Conservation (phyloP, 2,888 invertebrate genomes). For the Celastrina argiolus region DNA sequence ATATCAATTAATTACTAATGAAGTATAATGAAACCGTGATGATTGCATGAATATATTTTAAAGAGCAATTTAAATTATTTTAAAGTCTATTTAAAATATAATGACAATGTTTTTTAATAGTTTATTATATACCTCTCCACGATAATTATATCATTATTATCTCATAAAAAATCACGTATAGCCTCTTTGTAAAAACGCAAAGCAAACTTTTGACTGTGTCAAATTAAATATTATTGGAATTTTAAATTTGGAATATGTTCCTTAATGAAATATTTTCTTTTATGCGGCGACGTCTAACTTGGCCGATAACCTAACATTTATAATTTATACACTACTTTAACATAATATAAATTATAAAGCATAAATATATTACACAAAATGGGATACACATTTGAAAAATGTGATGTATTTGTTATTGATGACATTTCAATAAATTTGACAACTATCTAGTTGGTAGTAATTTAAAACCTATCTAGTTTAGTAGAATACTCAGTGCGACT, state of each 20-base stretch:
- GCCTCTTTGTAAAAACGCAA: constrained; percentile 8
- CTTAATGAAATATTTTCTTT: not conserved
- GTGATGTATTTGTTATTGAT: constrained; percentile 18
- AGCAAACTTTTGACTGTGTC: not conserved
- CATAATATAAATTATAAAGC: constrained; percentile 14
- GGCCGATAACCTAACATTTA: not conserved
- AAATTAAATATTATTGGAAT: constrained; percentile 13
- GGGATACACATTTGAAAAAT: not conserved
- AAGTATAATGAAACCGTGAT: not conserved
- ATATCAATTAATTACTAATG: not conserved
- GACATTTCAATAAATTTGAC: not conserved
- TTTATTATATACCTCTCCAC: not conserved
- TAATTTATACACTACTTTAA: constrained; percentile 10
- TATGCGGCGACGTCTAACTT: not conserved
- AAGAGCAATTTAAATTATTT: not conserved
- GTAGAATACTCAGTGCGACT: not conserved
- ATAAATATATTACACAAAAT: constrained; percentile 16
- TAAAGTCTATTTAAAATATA: not conserved
- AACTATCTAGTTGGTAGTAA: not conserved
- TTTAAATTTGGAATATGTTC: constrained; percentile 3
- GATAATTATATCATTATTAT: not conserved
- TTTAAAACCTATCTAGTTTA: not conserved
- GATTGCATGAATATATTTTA: not conserved
- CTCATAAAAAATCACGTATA: not conserved
- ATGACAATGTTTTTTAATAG: not conserved